Evolutionary conservation across 2,888 invertebrate species (phyloP), one percentile per base, ranked within the genome.

Genomic region (Eristalis arbustorum): DNA sequence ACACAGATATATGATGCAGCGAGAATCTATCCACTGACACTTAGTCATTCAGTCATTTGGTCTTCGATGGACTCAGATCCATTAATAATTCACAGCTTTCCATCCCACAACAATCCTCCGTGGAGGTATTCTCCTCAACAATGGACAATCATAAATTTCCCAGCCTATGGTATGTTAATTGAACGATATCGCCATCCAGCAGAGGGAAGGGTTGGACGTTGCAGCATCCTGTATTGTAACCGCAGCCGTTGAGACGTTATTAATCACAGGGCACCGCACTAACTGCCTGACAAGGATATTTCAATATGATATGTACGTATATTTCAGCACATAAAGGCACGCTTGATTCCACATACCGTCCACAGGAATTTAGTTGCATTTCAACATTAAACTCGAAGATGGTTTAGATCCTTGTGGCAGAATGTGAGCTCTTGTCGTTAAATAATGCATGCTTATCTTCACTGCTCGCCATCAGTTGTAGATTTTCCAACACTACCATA

Each of bases 141-240:
- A 80, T 76, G 75, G 84, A 75, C 76, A 63, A 80, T 71, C 84
- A 84, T 80, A 80, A 80, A 84, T 84, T 80, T 61, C 37, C 66
- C 56, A 68, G 67, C 22, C 28, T 18, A 25, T 66, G 75, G 61
- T 75, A 84, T 80, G 75, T 62, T 84, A 80, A 84, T 80, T 80
- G 75, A 84, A 84, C 76, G 13, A 57, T 62, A 62, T 62, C 34
- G 11, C 37, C 8, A 37, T 37, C 8, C 69, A 66, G 28, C n/a
- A 59, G 57, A 22, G 56, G 28, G 40, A 28, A 59, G 59, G 1
- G 40, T 5, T 22, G 22, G 37, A 13, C 3, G 28, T 13, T 22
- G 11, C 28, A 56, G 18, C 28, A 72, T 82, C 62, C 28, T 49
- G 71, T 76, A n/a, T 66, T 28, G 49, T 68, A 69, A 40, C 56